Evolutionary conservation across 1,140 invertebrate species (phyloP).

Genomic region (Mycetomoellerius zeteki): DNA sequence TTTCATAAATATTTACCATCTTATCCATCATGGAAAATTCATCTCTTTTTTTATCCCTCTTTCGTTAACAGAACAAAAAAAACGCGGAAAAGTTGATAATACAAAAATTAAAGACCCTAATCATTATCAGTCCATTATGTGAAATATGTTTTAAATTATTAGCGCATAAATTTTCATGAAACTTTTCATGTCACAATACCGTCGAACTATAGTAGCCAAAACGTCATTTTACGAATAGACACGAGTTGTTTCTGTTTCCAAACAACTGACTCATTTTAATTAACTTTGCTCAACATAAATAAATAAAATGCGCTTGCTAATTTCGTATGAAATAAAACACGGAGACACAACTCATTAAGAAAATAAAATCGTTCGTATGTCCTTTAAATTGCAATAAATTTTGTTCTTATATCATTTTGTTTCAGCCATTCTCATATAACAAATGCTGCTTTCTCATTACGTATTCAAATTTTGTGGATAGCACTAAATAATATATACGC

Average conservation of each 20-base stretch:
- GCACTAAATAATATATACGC: constrained; percentile 42
- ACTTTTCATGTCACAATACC: not conserved
- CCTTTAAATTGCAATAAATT: constrained; percentile 27
- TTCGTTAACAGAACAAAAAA: not conserved
- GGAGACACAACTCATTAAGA: not conserved
- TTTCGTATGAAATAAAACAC: not conserved
- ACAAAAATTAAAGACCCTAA: constrained; percentile 70
- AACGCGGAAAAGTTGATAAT: constrained; percentile 2
- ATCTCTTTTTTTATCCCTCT: constrained; percentile 57
- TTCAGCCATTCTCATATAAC: constrained; percentile 8
- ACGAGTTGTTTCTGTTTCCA: not conserved
- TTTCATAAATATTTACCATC: constrained; percentile 7
- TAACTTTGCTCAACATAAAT: not conserved
- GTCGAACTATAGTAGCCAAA: not conserved
- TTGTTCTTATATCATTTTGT: not conserved
- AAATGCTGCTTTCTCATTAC: constrained; percentile 42
- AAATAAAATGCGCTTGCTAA: not conserved
- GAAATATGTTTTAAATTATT: constrained; percentile 58
- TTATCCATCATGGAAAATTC: constrained; percentile 64
- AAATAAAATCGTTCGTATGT: constrained; percentile 20
- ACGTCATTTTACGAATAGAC: not conserved
- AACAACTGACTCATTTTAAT: not conserved
- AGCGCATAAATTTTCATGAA: constrained; percentile 6
- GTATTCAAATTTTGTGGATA: constrained; percentile 65
- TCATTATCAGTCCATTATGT: constrained; percentile 80